A percentile compares a stretch with the other conserved stretches of the same genome.
These are phyloP conservation scores for Trichomycterus rosablanca DNA, from an alignment of 2,113 vertebrate genomes.

Conservation along the genomic window DNA sequence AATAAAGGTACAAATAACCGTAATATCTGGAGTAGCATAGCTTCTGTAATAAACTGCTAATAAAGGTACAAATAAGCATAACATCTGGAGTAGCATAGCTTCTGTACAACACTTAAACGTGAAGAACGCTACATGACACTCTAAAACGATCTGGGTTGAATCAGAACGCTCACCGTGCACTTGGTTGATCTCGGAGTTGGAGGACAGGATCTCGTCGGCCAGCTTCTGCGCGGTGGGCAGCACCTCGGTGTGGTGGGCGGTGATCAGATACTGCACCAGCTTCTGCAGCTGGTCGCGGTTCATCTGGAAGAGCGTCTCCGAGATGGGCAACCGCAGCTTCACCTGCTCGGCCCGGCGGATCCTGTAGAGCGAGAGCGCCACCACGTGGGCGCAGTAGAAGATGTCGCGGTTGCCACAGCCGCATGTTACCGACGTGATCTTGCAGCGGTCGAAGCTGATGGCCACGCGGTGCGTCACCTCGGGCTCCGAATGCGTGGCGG, in stretches of 20 bases:
- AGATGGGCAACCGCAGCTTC: constrained; percentile 96
- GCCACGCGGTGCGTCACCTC: constrained; percentile 93
- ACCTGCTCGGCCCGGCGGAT: constrained; percentile 97
- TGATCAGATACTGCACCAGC: constrained; percentile 98
- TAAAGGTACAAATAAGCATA: no score
- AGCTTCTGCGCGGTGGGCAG: constrained; percentile 96
- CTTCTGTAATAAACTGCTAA: no score
- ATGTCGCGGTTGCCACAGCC: constrained; percentile 97
- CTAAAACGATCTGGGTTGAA: no score
- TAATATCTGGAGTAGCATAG: no score
- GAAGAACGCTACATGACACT: no score
- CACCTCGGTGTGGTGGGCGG: constrained; percentile 97
- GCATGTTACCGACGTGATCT: constrained; percentile 97
- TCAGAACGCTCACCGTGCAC: constrained; percentile 90
- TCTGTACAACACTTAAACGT: no score
- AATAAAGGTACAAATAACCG: no score
- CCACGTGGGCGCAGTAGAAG: constrained; percentile 97
- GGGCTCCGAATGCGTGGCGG: constrained; percentile 80
- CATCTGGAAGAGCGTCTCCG: constrained; percentile 99
- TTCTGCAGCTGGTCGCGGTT: constrained; percentile 98
- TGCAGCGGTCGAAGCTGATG: constrained; percentile 98
- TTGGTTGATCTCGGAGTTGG: constrained; percentile 98
- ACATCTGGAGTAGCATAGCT: no score
- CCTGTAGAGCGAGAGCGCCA: constrained; percentile 93
- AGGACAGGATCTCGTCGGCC: constrained; percentile 98